phyloP scores from a whole-genome alignment of 2,113 vertebrate species.

The Ellobius talpinus region DNA sequence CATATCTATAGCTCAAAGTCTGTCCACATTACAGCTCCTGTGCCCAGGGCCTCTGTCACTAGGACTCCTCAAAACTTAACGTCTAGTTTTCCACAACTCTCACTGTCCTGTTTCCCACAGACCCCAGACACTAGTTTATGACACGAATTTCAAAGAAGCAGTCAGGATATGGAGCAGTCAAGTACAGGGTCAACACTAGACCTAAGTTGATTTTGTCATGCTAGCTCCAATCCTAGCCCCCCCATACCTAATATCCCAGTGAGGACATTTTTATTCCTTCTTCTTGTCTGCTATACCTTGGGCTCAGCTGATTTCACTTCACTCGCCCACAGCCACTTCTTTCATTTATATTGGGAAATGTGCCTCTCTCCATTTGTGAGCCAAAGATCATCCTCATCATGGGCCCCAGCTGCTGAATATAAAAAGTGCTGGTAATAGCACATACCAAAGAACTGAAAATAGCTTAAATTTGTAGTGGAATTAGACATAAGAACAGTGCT shows the following conservation, averaged over 20 bases:
- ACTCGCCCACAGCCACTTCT: slow-evolving; percentile 32
- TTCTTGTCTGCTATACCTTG: not conserved
- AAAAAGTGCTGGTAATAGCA: slow-evolving; percentile 29
- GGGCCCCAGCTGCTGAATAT: slow-evolving; percentile 5
- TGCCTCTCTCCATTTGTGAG: slow-evolving; percentile 40
- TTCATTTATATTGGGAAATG: slow-evolving; percentile 46
- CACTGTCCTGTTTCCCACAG: not conserved
- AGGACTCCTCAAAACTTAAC: not conserved
- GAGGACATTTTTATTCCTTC: not conserved
- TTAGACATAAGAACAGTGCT: slow-evolving; percentile 61
- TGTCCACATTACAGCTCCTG: not conserved
- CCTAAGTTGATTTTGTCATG: slow-evolving; percentile 16
- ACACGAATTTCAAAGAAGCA: not conserved
- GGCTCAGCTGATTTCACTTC: slow-evolving; percentile 15
- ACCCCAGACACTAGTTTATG: not conserved
- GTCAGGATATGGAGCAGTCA: not conserved
- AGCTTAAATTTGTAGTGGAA: slow-evolving; percentile 54
- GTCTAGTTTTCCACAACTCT: slow-evolving; percentile 7
- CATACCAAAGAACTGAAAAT: slow-evolving; percentile 62
- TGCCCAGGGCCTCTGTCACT: not conserved
- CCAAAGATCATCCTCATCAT: slow-evolving; percentile 28
- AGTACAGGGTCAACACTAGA: not conserved
- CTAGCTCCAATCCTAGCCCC: not conserved
- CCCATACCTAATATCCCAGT: not conserved
- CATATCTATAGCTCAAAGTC: not conserved